Evolutionary conservation across 2,113 vertebrate species (phyloP), one percentile per base, ranked within the genome.

Genomic region (Peromyscus leucopus): DNA sequence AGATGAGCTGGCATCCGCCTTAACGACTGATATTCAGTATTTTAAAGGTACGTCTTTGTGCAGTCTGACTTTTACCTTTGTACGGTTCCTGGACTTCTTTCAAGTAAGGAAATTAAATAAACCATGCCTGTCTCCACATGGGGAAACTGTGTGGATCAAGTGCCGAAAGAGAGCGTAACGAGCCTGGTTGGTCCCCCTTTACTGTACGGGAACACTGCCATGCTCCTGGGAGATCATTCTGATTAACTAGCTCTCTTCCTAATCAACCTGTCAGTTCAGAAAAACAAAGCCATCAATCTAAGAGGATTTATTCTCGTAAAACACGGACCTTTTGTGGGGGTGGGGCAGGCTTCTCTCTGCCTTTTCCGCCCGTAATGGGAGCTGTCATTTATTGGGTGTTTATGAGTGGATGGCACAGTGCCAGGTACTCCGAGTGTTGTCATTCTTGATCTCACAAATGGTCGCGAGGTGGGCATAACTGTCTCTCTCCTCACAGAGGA

Each of bases 21-120:
- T 99, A 97, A 99, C 99, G 57, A 99, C 99, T 42, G 99, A 99
- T 42, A 98, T 99, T 92, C 99, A 99, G 59, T 99, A 99, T 98
- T 99, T 99, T 85, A 99, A 99, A 99, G 99, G 99, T 99, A 98
- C 96, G 83, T 0, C 80, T 79, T 51, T 10, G 65, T 11, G 0
- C 4, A 4, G 61, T 22, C n/a, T 82, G 28, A 9, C 3, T 24
- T 57, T 65, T 1, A 36, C 26, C 51, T 79, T 69, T 7, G 2
- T 26, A n/a, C 8, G 13, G 7, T n/a, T 17, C 57, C 7, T 33
- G 42, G 55, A 48, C 33, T 51, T 69, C 75, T 72, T 28, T 21
- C 11, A 95, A 48, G 84, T 51, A 19, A 0, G 16, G 65, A 51
- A 16, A 48, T 79, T 86, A 55, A 92, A 26, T 7, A 2, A 28